Evolutionary conservation across 2,888 invertebrate genomes (phyloP).

Genomic region (Standfussiana lucernea): DNA sequence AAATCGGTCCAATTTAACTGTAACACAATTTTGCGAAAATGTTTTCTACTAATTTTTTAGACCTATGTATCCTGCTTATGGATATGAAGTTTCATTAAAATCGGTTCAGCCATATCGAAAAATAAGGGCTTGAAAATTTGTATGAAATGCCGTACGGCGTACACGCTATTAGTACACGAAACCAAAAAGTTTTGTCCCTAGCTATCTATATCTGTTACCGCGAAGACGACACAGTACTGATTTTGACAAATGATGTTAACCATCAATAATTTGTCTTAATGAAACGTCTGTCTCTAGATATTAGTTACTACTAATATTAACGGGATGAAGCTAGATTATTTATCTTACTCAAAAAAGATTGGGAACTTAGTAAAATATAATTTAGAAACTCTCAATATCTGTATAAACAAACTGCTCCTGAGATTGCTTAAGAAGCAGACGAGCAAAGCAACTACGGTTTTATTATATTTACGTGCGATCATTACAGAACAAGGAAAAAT

Average conservation of each 20-base stretch:
- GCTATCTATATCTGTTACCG: conserved; percentile 32
- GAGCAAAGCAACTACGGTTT: conserved; percentile 1
- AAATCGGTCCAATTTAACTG: too few species aligned
- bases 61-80: too few species aligned
- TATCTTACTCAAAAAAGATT: conserved; percentile 26
- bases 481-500: conserved; percentile 25
- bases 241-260: conserved; percentile 42
- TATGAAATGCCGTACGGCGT: too few species aligned
- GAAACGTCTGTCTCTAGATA: conserved; percentile 26
- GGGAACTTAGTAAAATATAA: conserved; percentile 1
- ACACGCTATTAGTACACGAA: conserved; percentile 13
- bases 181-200: conserved; percentile 12
- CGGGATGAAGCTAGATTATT: conserved; percentile 17
- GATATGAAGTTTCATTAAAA: too few species aligned
- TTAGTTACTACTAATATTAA: conserved; percentile 25
- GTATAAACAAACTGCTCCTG: conserved; percentile 15
- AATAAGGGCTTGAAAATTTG: too few species aligned
- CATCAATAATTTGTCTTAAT: conserved; percentile 49
- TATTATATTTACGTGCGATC: conserved; percentile 39
- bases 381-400: conserved; percentile 8
- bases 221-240: conserved; percentile 26
- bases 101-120: too few species aligned
- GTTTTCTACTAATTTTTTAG: too few species aligned
- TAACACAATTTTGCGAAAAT: too few species aligned
- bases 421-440: conserved; percentile 15